Base-by-base conservation (phyloP, 2,113 vertebrate species). In the Phylloscopus whistleri region DNA sequence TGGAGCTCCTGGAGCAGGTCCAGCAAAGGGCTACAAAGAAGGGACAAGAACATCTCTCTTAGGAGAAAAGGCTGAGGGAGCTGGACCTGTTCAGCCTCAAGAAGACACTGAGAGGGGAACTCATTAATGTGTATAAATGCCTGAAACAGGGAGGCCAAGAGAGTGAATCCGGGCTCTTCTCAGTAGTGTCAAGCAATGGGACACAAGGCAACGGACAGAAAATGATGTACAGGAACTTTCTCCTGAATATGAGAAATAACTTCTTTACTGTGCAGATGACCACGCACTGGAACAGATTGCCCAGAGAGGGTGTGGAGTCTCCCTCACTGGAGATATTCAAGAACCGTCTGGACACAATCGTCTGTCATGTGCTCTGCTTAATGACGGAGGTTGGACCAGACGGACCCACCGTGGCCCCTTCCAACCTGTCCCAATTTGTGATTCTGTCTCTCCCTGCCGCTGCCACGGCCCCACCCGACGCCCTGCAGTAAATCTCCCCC, bases 401-500 rank as follows among this genome's bases (percentile, higher is more conserved):
- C 14, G 53, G 53, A 68, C 20, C 11, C 60, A 16, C 15, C 16
- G 22, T 10, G 33, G 20, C 24, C 23, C 14, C 33, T 37, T 21
- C 33, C 68, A 33, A 4, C 18, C 35, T 2, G 26, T 20, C 68
- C 33, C 60, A 8, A 3, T 23, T 15, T 26, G 49, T 6, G 49
- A 17, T 13, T 23, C 55, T 12, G 22, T 4, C 33, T 16, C 5
- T 19, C n/a, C 16, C 12, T 41, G 8, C 81, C 33, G 15, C 49
- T 26, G 41, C 33, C 37, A 13, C 49, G 26, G 1, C 35, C 22
- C 16, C 31, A 14, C 0, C 18, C 37, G 10, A 5, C 19, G 4
- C 39, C 37, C 64, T 2, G 30, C 64, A 13, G 11, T 10, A 21
- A 2, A 17, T 2, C 14, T 4, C 2, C 20, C 3, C 26, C 1